phyloP scores from a whole-genome alignment of 2,797 vertebrate species.

The Gorsachius magnificus region DNA sequence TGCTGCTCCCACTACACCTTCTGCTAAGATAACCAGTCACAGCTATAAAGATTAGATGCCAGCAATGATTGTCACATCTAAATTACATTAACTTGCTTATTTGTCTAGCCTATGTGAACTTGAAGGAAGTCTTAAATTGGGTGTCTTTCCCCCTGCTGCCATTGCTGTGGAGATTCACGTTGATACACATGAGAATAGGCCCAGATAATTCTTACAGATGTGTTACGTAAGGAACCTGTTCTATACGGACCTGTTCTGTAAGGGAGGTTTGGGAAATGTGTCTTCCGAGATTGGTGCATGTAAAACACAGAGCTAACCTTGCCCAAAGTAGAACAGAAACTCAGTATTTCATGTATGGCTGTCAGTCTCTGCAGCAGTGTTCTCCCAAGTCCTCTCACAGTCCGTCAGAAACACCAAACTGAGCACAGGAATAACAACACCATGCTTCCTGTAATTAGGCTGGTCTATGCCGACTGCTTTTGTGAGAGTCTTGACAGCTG shows the following conservation, averaged over 20 bases:
- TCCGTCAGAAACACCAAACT: neutral
- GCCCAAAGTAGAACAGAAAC: neutral
- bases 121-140: neutral
- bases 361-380: neutral
- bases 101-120: neutral
- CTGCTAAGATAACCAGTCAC: neutral
- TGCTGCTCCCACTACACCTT: neutral
- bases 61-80: neutral
- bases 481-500: neutral
- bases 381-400: neutral
- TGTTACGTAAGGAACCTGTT: rapidly evolving
- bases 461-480: neutral
- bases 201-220: neutral
- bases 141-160: rapidly evolving
- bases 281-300: neutral
- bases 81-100: neutral
- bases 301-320: neutral
- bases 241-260: neutral
- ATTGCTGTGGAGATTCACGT: neutral
- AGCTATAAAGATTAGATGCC: neutral
- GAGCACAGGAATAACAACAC: rapidly evolving
- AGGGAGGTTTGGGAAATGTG: neutral
- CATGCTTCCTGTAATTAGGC: neutral
- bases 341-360: neutral
- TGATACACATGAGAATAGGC: neutral